A percentile compares a stretch with the other conserved stretches of the same genome.
These are phyloP conservation scores for Phoebastria nigripes DNA, from an alignment of 2,797 vertebrate genomes.

Conservation along the genomic window DNA sequence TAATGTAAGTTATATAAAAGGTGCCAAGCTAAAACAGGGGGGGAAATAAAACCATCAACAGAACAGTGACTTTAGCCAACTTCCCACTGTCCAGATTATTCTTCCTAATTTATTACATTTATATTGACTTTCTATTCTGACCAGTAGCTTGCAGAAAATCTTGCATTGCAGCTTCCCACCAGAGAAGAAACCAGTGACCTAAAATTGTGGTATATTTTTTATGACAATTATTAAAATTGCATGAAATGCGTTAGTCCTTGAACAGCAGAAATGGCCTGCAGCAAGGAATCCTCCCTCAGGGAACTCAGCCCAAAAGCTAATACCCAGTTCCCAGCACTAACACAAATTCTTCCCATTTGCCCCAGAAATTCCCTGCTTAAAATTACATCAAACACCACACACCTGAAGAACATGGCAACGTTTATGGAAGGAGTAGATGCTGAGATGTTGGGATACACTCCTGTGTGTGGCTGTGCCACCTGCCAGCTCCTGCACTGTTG, in stretches of 20 bases:
- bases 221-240: background rate
- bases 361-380: background rate
- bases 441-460: background rate
- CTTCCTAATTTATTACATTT: background rate
- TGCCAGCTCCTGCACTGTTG: background rate
- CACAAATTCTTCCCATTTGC: background rate
- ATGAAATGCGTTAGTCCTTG: background rate
- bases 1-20: constrained; percentile 52
- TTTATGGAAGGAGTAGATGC: background rate
- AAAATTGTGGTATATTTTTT: background rate
- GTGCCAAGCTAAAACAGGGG: constrained; percentile 7
- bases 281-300: background rate
- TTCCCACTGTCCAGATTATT: background rate
- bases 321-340: background rate
- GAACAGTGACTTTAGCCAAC: background rate
- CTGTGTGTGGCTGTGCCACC: background rate
- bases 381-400: background rate
- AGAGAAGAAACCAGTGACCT: background rate
- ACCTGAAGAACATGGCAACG: background rate
- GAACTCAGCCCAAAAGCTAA: background rate
- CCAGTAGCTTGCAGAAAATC: background rate
- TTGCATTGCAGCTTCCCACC: background rate
- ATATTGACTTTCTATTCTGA: background rate
- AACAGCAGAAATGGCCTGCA: background rate
- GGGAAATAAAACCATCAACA: constrained; percentile 12